Evolutionary conservation across 2,888 invertebrate genomes (phyloP).

Genomic region (Spisula solida): DNA sequence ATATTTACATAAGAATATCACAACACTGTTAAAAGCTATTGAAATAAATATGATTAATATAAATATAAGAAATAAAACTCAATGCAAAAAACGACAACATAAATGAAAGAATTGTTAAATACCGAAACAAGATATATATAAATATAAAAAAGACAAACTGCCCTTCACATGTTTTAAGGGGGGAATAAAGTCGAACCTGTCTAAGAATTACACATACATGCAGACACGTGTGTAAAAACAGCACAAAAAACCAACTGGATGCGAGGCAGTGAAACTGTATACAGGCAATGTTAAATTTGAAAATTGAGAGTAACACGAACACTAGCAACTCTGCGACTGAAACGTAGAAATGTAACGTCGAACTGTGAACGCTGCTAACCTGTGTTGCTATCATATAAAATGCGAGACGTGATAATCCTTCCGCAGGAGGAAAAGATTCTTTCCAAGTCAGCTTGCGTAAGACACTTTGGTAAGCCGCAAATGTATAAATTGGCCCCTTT

Average conservation of each 20-base stretch:
- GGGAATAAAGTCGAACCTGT: constrained; percentile 26
- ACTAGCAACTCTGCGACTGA: constrained; percentile 64
- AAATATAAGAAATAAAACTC: constrained; percentile 48
- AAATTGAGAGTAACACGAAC: constrained; percentile 67
- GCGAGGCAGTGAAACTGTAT: constrained; percentile 63
- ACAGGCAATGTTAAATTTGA: constrained; percentile 57
- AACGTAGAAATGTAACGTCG: constrained; percentile 65
- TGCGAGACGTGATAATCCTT: constrained; percentile 88
- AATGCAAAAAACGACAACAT: constrained; percentile 63
- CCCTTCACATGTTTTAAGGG: constrained; percentile 37
- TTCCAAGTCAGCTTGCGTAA: constrained; percentile 88
- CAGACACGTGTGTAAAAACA: constrained; percentile 52
- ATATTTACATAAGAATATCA: constrained; percentile 32
- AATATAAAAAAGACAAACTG: constrained; percentile 55
- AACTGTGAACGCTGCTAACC: constrained; percentile 82
- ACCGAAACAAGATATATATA: constrained; percentile 50
- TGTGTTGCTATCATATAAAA: constrained; percentile 88
- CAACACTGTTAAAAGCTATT: constrained; percentile 60
- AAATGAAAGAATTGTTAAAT: constrained; percentile 59
- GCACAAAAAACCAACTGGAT: constrained; percentile 47
- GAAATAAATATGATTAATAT: constrained; percentile 56
- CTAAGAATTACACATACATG: constrained; percentile 41
- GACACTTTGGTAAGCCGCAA: constrained; percentile 87
- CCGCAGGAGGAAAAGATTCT: constrained; percentile 87
- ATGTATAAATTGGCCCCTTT: constrained; percentile 88